A percentile compares a stretch with the other conserved stretches of the same genome.
Evolutionary conservation across 2,113 vertebrate genomes (phyloP).

Genomic region (Aegypius monachus): DNA sequence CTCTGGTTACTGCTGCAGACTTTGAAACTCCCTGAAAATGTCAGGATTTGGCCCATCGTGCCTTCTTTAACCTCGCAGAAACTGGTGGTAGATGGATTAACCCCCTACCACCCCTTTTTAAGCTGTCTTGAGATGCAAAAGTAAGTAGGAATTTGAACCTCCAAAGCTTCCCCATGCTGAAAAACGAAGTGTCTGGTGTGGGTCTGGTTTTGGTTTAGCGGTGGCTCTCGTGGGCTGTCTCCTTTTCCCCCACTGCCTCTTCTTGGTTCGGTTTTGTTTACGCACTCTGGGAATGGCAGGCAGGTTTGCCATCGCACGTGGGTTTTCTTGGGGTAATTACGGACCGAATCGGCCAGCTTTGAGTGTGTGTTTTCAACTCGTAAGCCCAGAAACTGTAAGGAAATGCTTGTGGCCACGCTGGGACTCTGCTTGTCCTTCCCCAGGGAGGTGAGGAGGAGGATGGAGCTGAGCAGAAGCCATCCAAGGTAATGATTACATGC

Average conservation of each 20-base stretch:
- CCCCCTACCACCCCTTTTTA: neutral
- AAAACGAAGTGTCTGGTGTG: rapidly evolving
- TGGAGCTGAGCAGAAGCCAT: neutral
- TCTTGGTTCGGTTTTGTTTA: neutral
- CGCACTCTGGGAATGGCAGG: neutral
- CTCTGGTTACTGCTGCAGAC: too few relatives aligned
- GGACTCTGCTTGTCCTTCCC: neutral
- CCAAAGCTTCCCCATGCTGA: neutral
- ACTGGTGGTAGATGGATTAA: neutral
- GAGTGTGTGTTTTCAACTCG: rapidly evolving
- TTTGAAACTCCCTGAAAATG: neutral
- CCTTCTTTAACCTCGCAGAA: neutral
- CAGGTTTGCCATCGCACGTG: rapidly evolving
- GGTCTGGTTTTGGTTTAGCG: neutral
- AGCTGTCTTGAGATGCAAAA: neutral
- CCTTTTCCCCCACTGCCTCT: neutral
- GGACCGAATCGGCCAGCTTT: rapidly evolving
- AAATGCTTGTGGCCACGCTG: neutral
- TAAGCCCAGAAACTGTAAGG: neutral
- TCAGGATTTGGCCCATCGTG: neutral
- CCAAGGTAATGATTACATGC: rapidly evolving
- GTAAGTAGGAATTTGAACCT: neutral
- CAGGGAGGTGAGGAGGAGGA: neutral
- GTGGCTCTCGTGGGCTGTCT: neutral
- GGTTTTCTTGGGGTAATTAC: neutral